Conservation (phyloP, 2,888 invertebrate genomes). For the Drosophila nr. medialis region DNA sequence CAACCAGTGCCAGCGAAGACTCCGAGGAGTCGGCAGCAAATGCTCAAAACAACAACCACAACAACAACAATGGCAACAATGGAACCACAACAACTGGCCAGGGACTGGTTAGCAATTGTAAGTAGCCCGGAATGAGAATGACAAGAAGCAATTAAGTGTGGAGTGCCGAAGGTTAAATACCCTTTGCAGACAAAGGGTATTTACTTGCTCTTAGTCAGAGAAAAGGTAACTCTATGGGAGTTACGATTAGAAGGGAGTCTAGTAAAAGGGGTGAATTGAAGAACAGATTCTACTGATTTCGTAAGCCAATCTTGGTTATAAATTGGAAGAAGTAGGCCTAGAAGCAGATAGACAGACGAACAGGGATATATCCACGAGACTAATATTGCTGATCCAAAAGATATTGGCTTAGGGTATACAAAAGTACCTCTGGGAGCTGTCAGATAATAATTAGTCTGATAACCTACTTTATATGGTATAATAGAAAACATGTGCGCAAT, state of each 20-base stretch:
- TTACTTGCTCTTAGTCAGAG: background rate
- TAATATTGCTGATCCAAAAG: too few relatives aligned
- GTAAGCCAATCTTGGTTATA: background rate
- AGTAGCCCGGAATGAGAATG: constrained; percentile 47
- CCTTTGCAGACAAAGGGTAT: background rate
- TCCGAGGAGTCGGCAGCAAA: constrained; percentile 49
- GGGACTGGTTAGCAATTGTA: constrained; percentile 79
- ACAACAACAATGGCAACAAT: constrained; percentile 20
- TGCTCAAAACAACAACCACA: constrained; percentile 65
- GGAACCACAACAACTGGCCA: constrained; percentile 17
- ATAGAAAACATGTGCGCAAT: background rate
- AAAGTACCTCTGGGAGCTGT: background rate
- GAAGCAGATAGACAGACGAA: background rate
- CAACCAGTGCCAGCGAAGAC: constrained; percentile 49
- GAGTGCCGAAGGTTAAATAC: constrained; percentile 2
- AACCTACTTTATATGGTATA: background rate
- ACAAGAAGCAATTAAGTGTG: constrained; percentile 3
- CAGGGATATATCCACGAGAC: background rate
- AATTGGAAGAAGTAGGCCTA: background rate
- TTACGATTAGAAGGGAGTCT: rapidly evolving
- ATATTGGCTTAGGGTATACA: background rate
- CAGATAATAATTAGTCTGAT: background rate
- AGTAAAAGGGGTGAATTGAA: background rate
- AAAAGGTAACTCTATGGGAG: too few relatives aligned
- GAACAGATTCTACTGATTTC: background rate